Evolutionary conservation across 2,113 vertebrate genomes (phyloP).

Genomic region (Hippopotamus amphibius): DNA sequence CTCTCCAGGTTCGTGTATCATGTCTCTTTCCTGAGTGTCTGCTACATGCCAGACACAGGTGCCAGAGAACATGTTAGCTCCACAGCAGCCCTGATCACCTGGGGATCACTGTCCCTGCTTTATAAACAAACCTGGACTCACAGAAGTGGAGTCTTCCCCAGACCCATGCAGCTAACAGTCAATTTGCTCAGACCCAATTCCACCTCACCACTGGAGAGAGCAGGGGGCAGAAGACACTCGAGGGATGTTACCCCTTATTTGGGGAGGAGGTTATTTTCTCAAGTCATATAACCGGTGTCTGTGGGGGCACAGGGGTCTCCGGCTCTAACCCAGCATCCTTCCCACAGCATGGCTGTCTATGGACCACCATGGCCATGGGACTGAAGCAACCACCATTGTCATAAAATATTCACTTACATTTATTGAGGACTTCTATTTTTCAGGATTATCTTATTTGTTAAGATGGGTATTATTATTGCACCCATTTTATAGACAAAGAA

Average conservation of each 20-base stretch:
- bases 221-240: not conserved
- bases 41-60: not conserved
- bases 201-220: not conserved
- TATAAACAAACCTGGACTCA: not conserved
- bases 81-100: accelerated
- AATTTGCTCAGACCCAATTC: too few relatives aligned
- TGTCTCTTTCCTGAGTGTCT: not conserved
- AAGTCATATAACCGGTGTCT: not conserved
- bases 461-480: not conserved
- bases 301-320: not conserved
- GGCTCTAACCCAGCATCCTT: not conserved
- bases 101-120: not conserved
- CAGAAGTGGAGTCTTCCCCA: not conserved
- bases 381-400: accelerated
- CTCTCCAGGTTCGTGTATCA: not conserved
- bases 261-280: not conserved
- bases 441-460: not conserved
- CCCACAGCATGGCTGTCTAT: too few relatives aligned
- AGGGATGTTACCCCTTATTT: not conserved
- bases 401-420: not conserved
- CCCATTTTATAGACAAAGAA: not conserved
- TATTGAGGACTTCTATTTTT: not conserved
- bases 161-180: not conserved
- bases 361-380: not conserved
- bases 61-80: not conserved